phyloP scores from a whole-genome alignment of 2,113 vertebrate genomes.

The Pseudonaja textilis region DNA sequence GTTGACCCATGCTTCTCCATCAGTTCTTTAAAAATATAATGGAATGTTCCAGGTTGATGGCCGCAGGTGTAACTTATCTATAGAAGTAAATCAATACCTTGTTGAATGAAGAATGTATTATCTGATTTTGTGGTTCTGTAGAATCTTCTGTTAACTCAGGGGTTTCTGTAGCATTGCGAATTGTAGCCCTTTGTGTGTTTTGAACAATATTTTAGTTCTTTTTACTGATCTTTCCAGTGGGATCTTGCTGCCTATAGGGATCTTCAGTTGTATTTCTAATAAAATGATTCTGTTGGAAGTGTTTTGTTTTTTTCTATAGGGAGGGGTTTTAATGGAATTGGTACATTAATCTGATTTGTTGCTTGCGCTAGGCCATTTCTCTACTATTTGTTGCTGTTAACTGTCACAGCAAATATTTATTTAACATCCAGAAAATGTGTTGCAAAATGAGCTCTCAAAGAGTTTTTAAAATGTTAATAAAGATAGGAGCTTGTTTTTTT shows the following conservation, averaged over 20 bases:
- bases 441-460: neutral
- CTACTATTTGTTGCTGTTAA: neutral
- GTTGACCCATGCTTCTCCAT: neutral
- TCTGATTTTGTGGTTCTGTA: neutral
- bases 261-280: slow-evolving; percentile 27
- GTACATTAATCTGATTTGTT: neutral
- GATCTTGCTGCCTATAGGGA: neutral
- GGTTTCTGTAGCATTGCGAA: slow-evolving; percentile 27
- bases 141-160: neutral
- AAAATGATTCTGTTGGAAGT: slow-evolving; percentile 29
- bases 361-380: neutral
- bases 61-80: neutral
- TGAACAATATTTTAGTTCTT: slow-evolving; percentile 24
- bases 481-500: neutral
- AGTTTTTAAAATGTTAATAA: neutral
- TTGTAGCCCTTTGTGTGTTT: neutral
- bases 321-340: neutral
- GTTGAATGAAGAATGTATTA: neutral
- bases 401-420: neutral
- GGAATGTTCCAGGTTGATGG: neutral
- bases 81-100: neutral
- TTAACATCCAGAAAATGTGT: neutral
- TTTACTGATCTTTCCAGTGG: neutral
- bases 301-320: neutral
- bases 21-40: neutral